These are phyloP conservation scores for Oophaga sylvatica DNA, from an alignment of 2,797 vertebrate genomes.

Conservation along the genomic window DNA sequence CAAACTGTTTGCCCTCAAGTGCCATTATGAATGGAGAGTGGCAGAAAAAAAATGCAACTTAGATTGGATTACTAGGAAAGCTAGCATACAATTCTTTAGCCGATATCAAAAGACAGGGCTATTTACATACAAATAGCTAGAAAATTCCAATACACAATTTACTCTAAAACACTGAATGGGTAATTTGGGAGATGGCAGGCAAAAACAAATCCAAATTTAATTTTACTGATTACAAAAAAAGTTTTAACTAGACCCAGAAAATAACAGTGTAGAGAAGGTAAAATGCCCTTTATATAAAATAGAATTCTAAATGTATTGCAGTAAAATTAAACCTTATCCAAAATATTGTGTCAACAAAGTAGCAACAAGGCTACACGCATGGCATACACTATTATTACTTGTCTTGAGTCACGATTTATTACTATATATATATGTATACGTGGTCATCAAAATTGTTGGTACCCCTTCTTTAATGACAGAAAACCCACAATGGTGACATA, in stretches of 20 bases:
- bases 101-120: conserved; percentile 68
- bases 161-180: conserved; percentile 67
- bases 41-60: conserved; percentile 63
- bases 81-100: conserved; percentile 63
- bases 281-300: neutral
- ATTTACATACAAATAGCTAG: conserved; percentile 76
- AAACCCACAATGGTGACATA: too few species aligned
- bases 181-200: conserved; percentile 65
- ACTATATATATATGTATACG: too few species aligned
- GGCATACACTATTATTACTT: neutral
- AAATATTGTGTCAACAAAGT: neutral
- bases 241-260: conserved; percentile 26
- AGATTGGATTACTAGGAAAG: conserved; percentile 67
- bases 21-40: conserved; percentile 65
- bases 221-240: conserved; percentile 64
- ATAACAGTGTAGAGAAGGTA: neutral
- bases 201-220: conserved; percentile 64
- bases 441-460: too few species aligned
- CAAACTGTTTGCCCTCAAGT: conserved; percentile 67
- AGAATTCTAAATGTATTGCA: neutral
- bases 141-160: conserved; percentile 67
- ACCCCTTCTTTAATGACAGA: too few species aligned
- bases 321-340: neutral
- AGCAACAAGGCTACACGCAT: neutral
- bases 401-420: too few species aligned